Evolutionary conservation across 2,113 vertebrate species (phyloP).

Genomic region (Antechinus flavipes): DNA sequence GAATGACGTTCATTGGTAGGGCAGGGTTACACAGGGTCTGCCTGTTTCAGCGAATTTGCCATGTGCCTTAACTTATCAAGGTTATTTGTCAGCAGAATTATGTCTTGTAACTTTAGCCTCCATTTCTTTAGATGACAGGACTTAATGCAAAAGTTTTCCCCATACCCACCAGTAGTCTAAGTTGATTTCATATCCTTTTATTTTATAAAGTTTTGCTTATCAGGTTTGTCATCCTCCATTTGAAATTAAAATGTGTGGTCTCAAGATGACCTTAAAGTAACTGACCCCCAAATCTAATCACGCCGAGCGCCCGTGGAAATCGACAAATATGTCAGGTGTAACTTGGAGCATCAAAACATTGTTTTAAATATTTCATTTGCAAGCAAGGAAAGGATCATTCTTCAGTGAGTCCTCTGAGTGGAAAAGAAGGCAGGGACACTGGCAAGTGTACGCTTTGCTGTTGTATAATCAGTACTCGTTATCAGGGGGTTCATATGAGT

Average conservation of each 20-base stretch:
- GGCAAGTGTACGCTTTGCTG: not conserved
- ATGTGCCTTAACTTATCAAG: conserved; percentile 79
- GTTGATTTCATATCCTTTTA: conserved; percentile 77
- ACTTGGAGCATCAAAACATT: conserved; percentile 79
- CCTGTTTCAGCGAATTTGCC: conserved; percentile 59
- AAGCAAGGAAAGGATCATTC: conserved; percentile 70
- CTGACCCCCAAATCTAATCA: conserved; percentile 89
- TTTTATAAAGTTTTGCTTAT: conserved; percentile 81
- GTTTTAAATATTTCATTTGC: conserved; percentile 81
- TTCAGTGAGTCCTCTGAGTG: conserved; percentile 61
- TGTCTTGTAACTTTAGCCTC: conserved; percentile 71
- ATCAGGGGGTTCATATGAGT: conserved; percentile 65
- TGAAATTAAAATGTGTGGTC: conserved; percentile 88
- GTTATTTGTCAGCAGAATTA: conserved; percentile 87
- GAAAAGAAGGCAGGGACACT: not conserved
- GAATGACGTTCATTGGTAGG: conserved; percentile 4
- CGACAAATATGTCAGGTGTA: conserved; percentile 85
- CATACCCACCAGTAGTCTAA: conserved; percentile 72
- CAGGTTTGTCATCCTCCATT: conserved; percentile 81
- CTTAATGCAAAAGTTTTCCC: conserved; percentile 75
- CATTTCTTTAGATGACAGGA: conserved; percentile 72
- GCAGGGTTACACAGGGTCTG: not conserved
- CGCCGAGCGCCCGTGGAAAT: conserved; percentile 83
- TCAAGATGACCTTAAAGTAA: conserved; percentile 84
- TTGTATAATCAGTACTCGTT: conserved; percentile 50